Percentiles rank a stretch among this genome's conserved stretches.
Conservation (phyloP, 2,888 invertebrate genomes). For the Drosophila colorata region DNA sequence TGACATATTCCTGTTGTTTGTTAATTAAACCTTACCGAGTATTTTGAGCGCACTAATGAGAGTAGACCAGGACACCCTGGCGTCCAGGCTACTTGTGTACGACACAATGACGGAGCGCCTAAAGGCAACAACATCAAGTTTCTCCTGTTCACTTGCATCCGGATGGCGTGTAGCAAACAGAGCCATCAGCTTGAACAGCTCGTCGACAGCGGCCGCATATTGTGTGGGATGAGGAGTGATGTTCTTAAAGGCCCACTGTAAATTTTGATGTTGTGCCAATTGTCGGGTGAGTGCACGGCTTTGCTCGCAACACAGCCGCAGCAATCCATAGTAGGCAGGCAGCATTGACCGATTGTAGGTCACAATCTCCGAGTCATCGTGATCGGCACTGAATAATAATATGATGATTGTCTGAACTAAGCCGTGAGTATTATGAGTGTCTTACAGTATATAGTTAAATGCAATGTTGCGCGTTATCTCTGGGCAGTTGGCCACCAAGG, state of each 20-base stretch:
- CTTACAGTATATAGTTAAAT: constrained; percentile 98
- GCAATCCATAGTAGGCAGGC: constrained; percentile 95
- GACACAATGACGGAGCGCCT: constrained; percentile 93
- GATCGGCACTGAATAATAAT: constrained; percentile 91
- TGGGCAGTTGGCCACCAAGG: constrained; percentile 93
- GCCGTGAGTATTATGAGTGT: not conserved
- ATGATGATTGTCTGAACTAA: constrained; percentile 1
- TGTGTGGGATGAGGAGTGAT: constrained; percentile 98
- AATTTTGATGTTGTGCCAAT: constrained; percentile 96
- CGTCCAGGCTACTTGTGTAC: constrained; percentile 95
- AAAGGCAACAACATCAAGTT: constrained; percentile 93
- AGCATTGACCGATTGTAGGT: constrained; percentile 97
- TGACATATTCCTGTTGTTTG: too few species aligned
- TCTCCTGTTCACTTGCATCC: constrained; percentile 91
- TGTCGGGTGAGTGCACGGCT: constrained; percentile 94
- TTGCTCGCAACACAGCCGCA: constrained; percentile 95
- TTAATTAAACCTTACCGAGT: constrained; percentile 84
- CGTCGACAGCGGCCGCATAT: constrained; percentile 96
- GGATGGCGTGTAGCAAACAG: constrained; percentile 94
- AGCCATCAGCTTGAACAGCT: constrained; percentile 95
- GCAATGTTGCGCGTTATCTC: constrained; percentile 97
- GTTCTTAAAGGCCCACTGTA: constrained; percentile 98
- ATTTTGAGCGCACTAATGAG: constrained; percentile 95
- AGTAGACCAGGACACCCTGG: constrained; percentile 97
- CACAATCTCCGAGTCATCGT: constrained; percentile 97